phyloP scores from a whole-genome alignment of 2,113 vertebrate species.

The Xenus cinereus region DNA sequence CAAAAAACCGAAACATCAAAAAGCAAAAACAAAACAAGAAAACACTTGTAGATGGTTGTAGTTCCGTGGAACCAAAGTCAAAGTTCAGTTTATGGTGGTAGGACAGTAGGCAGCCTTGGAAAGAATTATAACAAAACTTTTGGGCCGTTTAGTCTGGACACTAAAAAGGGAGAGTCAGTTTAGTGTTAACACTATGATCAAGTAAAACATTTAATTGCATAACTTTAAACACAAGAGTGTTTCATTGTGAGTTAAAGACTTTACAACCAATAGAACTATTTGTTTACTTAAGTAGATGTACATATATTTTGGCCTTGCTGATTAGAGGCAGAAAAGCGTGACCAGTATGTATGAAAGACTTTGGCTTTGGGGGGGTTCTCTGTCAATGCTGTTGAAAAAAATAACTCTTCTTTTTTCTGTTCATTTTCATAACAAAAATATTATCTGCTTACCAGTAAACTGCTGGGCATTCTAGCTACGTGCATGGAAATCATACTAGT shows the following conservation, averaged over 20 bases:
- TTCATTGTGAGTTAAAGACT: not conserved
- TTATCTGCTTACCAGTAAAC: not conserved
- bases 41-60: not conserved
- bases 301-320: not conserved
- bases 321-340: not conserved
- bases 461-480: not conserved
- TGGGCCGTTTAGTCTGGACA: not conserved
- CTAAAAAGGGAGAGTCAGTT: not conserved
- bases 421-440: not conserved
- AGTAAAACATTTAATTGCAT: not conserved
- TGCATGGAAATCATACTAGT: not conserved
- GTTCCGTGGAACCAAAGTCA: not conserved
- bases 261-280: not conserved
- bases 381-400: not conserved
- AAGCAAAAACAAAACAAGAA: not conserved
- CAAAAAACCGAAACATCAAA: not conserved
- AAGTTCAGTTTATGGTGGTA: not conserved
- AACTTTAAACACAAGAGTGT: not conserved
- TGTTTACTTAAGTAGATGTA: not conserved
- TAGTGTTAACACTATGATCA: not conserved
- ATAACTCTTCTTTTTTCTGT: rapidly evolving
- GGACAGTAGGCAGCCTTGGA: not conserved
- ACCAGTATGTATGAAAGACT: not conserved
- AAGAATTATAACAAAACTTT: not conserved
- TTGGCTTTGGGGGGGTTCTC: not conserved